Conservation (phyloP, 2,797 vertebrate species). For the Pangasius larnaudii region DNA sequence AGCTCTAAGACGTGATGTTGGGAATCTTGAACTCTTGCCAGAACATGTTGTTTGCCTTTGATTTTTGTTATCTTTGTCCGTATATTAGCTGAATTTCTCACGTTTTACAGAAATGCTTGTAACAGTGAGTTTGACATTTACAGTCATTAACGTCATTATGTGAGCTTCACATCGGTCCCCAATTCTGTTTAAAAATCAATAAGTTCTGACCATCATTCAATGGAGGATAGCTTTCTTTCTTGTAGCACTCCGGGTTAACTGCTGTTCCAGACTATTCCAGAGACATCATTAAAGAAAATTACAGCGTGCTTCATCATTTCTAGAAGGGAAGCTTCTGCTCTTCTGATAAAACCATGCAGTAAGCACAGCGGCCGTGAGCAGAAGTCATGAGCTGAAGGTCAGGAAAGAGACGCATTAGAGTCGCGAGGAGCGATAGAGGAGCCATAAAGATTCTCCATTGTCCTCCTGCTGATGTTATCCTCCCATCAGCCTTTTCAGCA, state of each 20-base stretch:
- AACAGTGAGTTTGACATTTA: neutral
- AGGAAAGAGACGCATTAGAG: conserved; percentile 58
- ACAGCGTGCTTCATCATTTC: neutral
- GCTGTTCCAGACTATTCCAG: neutral
- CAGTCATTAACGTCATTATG: neutral
- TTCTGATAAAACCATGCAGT: neutral
- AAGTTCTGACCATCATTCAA: neutral
- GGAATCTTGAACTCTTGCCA: neutral
- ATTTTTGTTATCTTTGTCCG: neutral
- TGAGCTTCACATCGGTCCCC: neutral
- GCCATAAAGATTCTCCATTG: conserved; percentile 60
- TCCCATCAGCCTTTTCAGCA: conserved; percentile 19
- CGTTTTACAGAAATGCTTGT: neutral
- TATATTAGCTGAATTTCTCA: neutral
- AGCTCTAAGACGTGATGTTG: neutral
- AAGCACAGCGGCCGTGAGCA: conserved; percentile 18
- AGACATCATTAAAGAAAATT: neutral
- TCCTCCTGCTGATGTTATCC: conserved; percentile 70
- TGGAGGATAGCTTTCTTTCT: neutral
- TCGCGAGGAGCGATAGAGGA: conserved; percentile 60
- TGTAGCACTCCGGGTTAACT: neutral
- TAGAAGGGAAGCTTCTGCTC: neutral
- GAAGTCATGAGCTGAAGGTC: conserved; percentile 55
- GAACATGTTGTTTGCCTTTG: neutral
- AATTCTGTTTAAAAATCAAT: neutral